Evolutionary conservation across 2,888 invertebrate genomes (phyloP), one percentile per base, ranked within the genome.

Genomic region (Anticlea derivata): DNA sequence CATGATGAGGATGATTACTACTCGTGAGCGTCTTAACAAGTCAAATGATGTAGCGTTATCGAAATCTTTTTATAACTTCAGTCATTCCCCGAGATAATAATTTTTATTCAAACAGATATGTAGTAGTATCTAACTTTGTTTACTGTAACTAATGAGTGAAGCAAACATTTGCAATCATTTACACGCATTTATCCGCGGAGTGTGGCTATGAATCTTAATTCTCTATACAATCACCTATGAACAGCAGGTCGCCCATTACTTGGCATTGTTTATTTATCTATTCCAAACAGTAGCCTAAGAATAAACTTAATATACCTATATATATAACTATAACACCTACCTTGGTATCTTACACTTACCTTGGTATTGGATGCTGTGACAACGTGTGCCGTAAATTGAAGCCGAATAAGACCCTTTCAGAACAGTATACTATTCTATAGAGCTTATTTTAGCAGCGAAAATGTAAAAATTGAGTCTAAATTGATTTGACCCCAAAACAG

Each of bases 201-300:
- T 40, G 33, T 17, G 49, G 43, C 12, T 45, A 5, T 50, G 49
- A 30, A 54, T 54, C 5, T 41, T 54, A 54, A 54, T 49, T 38
- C 8, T 47, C 17, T 23, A 24, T 7, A 45, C 35, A 45, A 35
- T 46, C 39, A 10, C 29, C 39, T 11, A 40, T 46, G 10, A 50
- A 33, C 24, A 20, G 10, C 2, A 11, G 11, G 20, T 39, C 24
- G 7, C 6, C 5, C 39, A 23, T 17, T 43, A 12, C 1, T 22
- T 17, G 22, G 33, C 23, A 23, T 45, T 44, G 44, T 45, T 38
- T 34, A 34, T 44, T 34, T 48, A 40, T 17, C 39, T 22, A 31
- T 20, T 33, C 7, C 5, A 27, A 31, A 12, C 11, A 31, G 30
- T 38, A 33, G 17, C 10, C 10, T 30, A 29, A 11, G 11, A 24